Base-by-base conservation (phyloP, 2,888 invertebrate species). In the Lepetodrilus schrolli region DNA sequence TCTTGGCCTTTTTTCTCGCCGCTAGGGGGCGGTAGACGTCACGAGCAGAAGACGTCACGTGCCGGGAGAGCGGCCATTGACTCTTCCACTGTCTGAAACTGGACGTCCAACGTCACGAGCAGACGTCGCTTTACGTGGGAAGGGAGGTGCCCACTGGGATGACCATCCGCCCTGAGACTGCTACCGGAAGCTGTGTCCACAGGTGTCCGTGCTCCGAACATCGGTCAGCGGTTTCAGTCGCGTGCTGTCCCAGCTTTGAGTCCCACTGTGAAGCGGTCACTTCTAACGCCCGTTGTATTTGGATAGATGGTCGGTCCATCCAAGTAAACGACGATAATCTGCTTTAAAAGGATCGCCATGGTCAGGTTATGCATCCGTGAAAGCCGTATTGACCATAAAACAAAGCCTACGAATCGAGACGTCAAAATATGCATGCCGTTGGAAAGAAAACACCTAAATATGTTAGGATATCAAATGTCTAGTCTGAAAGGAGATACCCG, bases 171-270 rank as follows among this genome's bases (percentile, higher is more conserved):
- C 30, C 17, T 58, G 58, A 51, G 58, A 58, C 58, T 26, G 58
- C 34, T 58, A 58, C 58, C 17, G 58, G 30, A 17, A 17, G 58
- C 34, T 58, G 58, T 58, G 58, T 34, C 58, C 20, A 58, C 58
- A 58, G 17, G 30, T n/a, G 34, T n/a, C 58, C 58, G 58, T 58
- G 58, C 26, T 34, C 34, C 43, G 0, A 7, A 34, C 58, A 5
- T 30, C 17, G 58, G 58, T 17, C 34, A 58, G 21, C 17, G 26
- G n/a, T 26, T 34, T n/a, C 17, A 8, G 58, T 58, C 58, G 58
- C 58, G 58, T 58, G 58, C 58, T 58, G 30, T 26, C 58, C 17
- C 7, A 34, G 58, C 58, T 58, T 58, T 58, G 58, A 4, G 30
- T n/a, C 13, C 1, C 34, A 7, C n/a, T 58, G 58, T 58, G 58